These are phyloP conservation scores for Aptenodytes forsteri DNA, from an alignment of 2,113 vertebrate genomes.

Conservation along the genomic window DNA sequence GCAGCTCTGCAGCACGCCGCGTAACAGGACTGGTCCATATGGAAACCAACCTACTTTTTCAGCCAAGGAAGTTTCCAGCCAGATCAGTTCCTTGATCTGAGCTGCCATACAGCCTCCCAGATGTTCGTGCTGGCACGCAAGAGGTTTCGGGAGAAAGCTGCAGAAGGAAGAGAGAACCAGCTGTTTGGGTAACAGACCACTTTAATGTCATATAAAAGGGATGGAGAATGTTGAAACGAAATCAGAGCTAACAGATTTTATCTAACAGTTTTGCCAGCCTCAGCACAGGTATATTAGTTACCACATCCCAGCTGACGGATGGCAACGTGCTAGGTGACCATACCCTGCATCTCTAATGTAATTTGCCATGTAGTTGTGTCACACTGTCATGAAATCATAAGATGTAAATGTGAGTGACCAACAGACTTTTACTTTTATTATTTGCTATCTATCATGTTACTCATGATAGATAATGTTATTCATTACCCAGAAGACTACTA, in stretches of 20 bases:
- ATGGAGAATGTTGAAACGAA: background rate
- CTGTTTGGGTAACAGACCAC: background rate
- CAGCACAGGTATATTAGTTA: background rate
- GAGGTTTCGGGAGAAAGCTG: background rate
- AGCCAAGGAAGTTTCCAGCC: background rate
- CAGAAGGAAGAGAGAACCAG: background rate
- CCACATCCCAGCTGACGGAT: background rate
- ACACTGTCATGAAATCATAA: background rate
- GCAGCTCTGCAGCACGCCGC: background rate
- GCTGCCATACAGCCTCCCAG: background rate
- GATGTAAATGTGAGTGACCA: background rate
- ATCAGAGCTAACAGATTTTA: background rate
- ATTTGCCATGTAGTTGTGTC: background rate
- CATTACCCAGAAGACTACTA: background rate
- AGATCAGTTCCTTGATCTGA: background rate
- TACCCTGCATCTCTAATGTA: too few species aligned
- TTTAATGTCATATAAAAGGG: background rate
- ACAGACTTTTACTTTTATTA: background rate
- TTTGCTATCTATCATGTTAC: background rate
- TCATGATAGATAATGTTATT: too few species aligned
- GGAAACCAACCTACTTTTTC: background rate
- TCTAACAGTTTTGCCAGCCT: background rate
- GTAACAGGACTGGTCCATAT: background rate
- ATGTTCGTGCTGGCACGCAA: accelerated
- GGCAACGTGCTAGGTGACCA: accelerated